A percentile compares a stretch with the other conserved stretches of the same genome.
Conservation (phyloP, 2,888 invertebrate species). For the Zaprionus lineosus region DNA sequence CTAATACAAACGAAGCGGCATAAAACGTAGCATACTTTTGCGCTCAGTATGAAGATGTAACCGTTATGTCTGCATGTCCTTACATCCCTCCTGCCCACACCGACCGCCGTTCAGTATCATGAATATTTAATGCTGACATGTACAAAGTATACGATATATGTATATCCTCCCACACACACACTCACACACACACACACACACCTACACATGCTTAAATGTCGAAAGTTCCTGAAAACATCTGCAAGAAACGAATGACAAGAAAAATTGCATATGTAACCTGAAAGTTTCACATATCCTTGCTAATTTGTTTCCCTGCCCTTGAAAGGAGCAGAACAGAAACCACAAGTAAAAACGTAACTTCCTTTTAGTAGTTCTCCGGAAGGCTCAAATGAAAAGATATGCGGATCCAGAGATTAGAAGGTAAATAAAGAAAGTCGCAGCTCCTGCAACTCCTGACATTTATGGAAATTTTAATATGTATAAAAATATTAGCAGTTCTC, state of each 20-base stretch:
- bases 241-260: slow-evolving; percentile 58
- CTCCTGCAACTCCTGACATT: no score
- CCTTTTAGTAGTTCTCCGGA: no score
- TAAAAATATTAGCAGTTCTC: no score
- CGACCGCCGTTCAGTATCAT: slow-evolving; percentile 40
- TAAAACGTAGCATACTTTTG: slow-evolving; percentile 60
- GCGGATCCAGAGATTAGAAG: no score
- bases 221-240: slow-evolving; percentile 53
- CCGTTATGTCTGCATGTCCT: slow-evolving; percentile 36
- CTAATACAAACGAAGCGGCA: slow-evolving; percentile 61
- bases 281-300: slow-evolving; percentile 42
- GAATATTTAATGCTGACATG: slow-evolving; percentile 77
- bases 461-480: no score
- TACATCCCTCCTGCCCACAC: background rate
- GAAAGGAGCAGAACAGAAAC: slow-evolving; percentile 2
- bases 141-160: slow-evolving; percentile 66
- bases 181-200: slow-evolving; percentile 1
- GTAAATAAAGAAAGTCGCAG: no score
- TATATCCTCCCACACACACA: slow-evolving; percentile 27
- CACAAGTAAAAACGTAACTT: no score
- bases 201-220: slow-evolving; percentile 20
- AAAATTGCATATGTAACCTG: slow-evolving; percentile 60
- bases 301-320: slow-evolving; percentile 23
- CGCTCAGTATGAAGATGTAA: slow-evolving; percentile 65
- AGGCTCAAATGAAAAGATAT: no score